These are phyloP conservation scores for Therioaphis trifolii DNA, from an alignment of 2,888 invertebrate genomes.

Conservation along the genomic window DNA sequence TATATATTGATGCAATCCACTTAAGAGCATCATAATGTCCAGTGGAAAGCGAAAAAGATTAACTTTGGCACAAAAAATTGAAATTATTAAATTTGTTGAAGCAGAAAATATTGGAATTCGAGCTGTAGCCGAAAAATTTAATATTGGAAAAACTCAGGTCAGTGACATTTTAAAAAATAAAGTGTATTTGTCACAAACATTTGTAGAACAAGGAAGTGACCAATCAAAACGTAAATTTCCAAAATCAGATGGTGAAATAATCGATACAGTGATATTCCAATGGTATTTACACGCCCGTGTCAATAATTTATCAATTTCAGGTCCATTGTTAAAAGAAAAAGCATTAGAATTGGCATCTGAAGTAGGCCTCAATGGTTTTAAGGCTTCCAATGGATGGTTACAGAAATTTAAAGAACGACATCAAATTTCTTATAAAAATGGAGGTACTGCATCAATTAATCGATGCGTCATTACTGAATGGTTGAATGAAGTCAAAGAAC, in stretches of 20 bases:
- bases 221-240: slow-evolving; percentile 33
- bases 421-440: slow-evolving; percentile 57
- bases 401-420: slow-evolving; percentile 57
- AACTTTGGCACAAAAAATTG: slow-evolving; percentile 45
- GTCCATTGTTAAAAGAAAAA: slow-evolving; percentile 52
- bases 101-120: slow-evolving; percentile 20
- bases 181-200: slow-evolving; percentile 29
- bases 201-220: slow-evolving; percentile 10
- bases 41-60: slow-evolving; percentile 21
- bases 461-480: slow-evolving; percentile 35
- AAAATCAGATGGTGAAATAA: slow-evolving; percentile 30
- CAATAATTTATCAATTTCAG: slow-evolving; percentile 33
- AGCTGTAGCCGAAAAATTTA: slow-evolving; percentile 40
- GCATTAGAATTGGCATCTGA: slow-evolving; percentile 46
- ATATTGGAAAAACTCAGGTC: slow-evolving; percentile 42
- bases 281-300: slow-evolving; percentile 35
- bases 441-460: slow-evolving; percentile 40
- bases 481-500: slow-evolving; percentile 18
- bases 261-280: slow-evolving; percentile 33
- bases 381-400: slow-evolving; percentile 63
- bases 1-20: neutral
- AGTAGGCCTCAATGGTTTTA: slow-evolving; percentile 61
- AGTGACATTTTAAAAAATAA: slow-evolving; percentile 48
- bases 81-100: slow-evolving; percentile 38
- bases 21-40: neutral